phyloP scores from a whole-genome alignment of 2,888 invertebrate species.

The Lithodes maja region DNA sequence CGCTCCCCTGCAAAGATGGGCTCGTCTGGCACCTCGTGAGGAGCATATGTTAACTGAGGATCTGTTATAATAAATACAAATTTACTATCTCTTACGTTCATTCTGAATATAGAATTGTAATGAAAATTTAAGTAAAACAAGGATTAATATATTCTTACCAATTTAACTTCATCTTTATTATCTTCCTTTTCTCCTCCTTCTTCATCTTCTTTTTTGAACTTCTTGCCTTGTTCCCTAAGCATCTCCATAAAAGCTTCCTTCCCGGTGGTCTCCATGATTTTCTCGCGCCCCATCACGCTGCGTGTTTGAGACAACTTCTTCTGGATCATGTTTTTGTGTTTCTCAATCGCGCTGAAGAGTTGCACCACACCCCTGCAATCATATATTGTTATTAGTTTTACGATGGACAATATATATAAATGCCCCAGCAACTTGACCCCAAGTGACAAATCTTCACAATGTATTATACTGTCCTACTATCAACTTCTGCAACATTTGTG shows the following conservation, averaged over 20 bases:
- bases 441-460: too few relatives aligned
- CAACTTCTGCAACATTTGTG: too few relatives aligned
- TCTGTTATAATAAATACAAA: too few relatives aligned
- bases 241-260: conserved; percentile 44
- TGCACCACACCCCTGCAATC: conserved; percentile 52
- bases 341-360: conserved; percentile 57
- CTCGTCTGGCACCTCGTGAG: too few relatives aligned
- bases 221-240: conserved; percentile 31
- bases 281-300: conserved; percentile 46
- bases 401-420: too few relatives aligned
- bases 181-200: background rate
- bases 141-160: background rate
- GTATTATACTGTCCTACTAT: too few relatives aligned
- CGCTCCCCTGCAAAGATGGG: too few relatives aligned
- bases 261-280: conserved; percentile 29
- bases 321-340: conserved; percentile 40
- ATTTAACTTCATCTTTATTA: conserved; percentile 7
- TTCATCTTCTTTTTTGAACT: conserved; percentile 12
- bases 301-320: conserved; percentile 38
- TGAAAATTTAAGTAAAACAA: too few relatives aligned
- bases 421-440: too few relatives aligned
- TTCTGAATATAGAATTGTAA: too few relatives aligned
- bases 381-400: background rate
- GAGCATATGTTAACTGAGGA: too few relatives aligned
- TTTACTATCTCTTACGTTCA: too few relatives aligned